Evolutionary conservation across 2,888 invertebrate species (phyloP).

Genomic region (Agriopis leucophaearia): DNA sequence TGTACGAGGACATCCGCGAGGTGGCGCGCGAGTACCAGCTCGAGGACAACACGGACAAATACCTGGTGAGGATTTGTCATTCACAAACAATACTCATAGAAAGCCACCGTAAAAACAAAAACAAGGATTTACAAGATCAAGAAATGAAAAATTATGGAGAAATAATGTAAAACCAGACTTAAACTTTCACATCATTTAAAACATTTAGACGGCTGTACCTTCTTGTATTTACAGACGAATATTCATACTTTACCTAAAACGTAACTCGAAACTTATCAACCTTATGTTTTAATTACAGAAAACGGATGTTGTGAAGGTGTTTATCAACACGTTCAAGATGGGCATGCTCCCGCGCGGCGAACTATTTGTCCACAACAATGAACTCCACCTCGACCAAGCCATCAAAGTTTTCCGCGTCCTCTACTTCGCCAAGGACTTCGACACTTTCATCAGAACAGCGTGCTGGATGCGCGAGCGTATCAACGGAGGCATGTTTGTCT

Average conservation of each 20-base stretch:
- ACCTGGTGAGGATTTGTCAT: conserved; percentile 67
- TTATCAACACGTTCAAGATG: conserved; percentile 83
- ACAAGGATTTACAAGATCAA: too few species aligned
- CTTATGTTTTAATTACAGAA: conserved; percentile 66
- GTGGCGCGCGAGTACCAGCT: conserved; percentile 87
- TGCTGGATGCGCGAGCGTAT: conserved; percentile 90
- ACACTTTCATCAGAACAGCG: conserved; percentile 88
- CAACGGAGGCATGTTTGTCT: conserved; percentile 91
- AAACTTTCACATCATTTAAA: not conserved
- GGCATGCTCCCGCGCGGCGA: conserved; percentile 87
- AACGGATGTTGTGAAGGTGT: conserved; percentile 86
- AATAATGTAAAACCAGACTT: not conserved
- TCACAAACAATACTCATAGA: not conserved
- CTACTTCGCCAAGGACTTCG: conserved; percentile 89
- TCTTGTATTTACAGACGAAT: not conserved
- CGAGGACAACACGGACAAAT: conserved; percentile 86
- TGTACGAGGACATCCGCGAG: conserved; percentile 86
- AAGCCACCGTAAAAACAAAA: not conserved
- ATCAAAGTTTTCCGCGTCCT: conserved; percentile 88
- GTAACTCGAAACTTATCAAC: not conserved
- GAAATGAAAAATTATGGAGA: not conserved
- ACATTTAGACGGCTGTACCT: not conserved
- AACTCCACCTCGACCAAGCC: conserved; percentile 87
- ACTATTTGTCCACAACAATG: conserved; percentile 88
- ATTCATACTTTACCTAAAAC: not conserved